Conservation (phyloP, 2,113 vertebrate species). For the Rhagologus leucostigma region DNA sequence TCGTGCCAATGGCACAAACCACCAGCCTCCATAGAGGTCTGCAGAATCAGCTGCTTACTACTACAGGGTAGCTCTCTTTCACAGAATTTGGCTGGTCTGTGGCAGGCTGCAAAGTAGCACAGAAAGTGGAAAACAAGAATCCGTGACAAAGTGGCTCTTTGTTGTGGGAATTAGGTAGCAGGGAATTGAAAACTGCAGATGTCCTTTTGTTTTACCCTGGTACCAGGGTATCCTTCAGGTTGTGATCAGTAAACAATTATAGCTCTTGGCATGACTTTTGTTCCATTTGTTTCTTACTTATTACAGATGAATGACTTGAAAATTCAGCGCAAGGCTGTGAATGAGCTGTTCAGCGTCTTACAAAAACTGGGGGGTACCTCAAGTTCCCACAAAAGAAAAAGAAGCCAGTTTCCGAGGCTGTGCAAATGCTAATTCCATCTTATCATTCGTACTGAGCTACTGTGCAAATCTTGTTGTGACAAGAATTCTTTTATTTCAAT, state of each 20-base stretch:
- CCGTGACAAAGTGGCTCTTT: not conserved
- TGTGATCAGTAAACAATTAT: not conserved
- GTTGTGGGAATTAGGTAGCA: not conserved
- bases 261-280: not conserved
- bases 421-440: conserved; percentile 1
- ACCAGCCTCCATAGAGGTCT: fast-evolving
- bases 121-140: not conserved
- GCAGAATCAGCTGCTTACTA: not conserved
- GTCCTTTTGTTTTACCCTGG: not conserved
- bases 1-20: fast-evolving
- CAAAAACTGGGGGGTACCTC: not conserved
- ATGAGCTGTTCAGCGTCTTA: conserved; percentile 60
- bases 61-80: not conserved
- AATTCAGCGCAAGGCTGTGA: conserved; percentile 70
- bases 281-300: not conserved
- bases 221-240: not conserved
- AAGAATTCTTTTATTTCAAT: not conserved
- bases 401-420: conserved; percentile 42
- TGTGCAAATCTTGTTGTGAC: not conserved
- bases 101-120: not conserved
- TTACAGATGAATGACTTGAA: conserved; percentile 63
- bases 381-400: conserved; percentile 41
- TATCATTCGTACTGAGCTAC: not conserved
- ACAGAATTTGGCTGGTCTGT: not conserved
- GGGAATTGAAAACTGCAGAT: not conserved